Conservation (phyloP, 2,888 invertebrate species). For the Brenthis daphne region DNA sequence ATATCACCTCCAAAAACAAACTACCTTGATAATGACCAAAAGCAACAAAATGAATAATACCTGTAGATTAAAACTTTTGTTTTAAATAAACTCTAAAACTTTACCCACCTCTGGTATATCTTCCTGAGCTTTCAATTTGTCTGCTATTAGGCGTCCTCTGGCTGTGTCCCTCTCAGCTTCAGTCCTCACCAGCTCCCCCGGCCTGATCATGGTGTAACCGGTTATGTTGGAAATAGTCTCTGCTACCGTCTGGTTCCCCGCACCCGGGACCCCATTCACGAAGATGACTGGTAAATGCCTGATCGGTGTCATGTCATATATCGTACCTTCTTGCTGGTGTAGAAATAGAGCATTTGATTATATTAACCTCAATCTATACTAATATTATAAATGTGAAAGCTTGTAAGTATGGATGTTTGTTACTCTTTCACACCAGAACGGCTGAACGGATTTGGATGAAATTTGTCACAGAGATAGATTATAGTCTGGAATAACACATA, state of each 20-base stretch:
- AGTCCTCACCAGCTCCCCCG: slow-evolving; percentile 71
- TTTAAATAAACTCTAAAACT: no score
- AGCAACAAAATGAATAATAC: no score
- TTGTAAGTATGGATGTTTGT: no score
- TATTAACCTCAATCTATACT: no score
- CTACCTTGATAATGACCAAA: no score
- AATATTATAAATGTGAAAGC: no score
- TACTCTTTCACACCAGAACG: no score
- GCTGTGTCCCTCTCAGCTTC: slow-evolving; percentile 76
- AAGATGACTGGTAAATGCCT: slow-evolving; percentile 74
- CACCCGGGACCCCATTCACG: slow-evolving; percentile 77
- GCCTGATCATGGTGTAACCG: slow-evolving; percentile 73
- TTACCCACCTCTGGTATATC: slow-evolving; percentile 68
- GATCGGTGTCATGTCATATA: slow-evolving; percentile 75
- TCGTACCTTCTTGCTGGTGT: slow-evolving; percentile 47
- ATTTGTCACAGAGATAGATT: no score
- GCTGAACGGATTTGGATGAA: no score
- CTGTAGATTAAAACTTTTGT: no score
- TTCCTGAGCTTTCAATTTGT: slow-evolving; percentile 67
- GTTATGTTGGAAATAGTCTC: slow-evolving; percentile 74
- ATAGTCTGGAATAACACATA: no score
- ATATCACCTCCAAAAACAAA: no score
- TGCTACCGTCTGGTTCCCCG: slow-evolving; percentile 76
- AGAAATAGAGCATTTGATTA: not conserved
- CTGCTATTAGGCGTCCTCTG: slow-evolving; percentile 73